Base-by-base conservation (phyloP, 1,140 invertebrate genomes). In the Dendroctonus valens region DNA sequence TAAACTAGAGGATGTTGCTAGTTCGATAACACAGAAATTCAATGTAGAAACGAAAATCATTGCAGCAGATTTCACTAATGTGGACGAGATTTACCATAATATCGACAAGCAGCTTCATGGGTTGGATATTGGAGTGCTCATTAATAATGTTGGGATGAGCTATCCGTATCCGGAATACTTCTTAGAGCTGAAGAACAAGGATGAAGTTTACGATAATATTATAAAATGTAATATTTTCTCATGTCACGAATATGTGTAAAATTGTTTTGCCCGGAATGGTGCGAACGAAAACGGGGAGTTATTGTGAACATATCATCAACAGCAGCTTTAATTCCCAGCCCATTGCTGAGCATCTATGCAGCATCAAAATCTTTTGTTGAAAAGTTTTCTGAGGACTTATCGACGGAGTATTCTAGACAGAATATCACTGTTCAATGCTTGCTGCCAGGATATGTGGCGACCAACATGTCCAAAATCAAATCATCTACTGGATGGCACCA, bases 121-220 rank as follows among this genome's bases (percentile, higher is more conserved):
- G 3, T 80, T 98, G 2, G 93, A 98, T 76, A 89, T 98, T 65
- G 95, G 93, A 0, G 88, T 96, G 12, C 81, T 98, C 7, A 86
- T 99, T 5, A 99, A 99, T 79, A 99, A 98, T 82, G 96, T 97
- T 0, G 97, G 96, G 5, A 87, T 94, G 67, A 93, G 91, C 58
- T 97, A 97, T 78, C 81, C 87, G 0, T 86, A 92, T 78, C 96
- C 96, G 0, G 91, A 94, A 74, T 89, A 91, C 72, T 93, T 94
- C 76, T 79, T 90, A 0, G 84, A 90, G 11, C 76, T 91, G 0
- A 82, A 84, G 6, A 84, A 91, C 71, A 82, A 82, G 71, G 81
- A 85, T 0, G 77, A 81, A 52, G 71, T 83, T 5, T 77, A 82
- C 41, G 72, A 77, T n/a, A 80, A 86, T 53, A 84, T 93, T 59